Evolutionary conservation across 2,797 vertebrate species (phyloP).

Genomic region (Pantherophis alleghaniensis): DNA sequence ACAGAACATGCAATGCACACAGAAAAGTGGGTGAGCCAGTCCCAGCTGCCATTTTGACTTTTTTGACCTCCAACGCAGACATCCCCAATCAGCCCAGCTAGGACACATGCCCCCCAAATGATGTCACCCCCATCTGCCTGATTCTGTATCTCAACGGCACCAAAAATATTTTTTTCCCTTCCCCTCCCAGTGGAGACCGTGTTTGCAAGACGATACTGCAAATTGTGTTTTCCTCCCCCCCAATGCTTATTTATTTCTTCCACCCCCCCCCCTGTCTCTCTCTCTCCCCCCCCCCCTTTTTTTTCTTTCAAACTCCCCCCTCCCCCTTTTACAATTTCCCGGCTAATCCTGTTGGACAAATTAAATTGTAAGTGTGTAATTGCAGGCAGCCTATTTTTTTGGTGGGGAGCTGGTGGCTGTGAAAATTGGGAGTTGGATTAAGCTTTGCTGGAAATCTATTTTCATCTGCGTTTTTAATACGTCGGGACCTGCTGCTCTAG

Average conservation of each 20-base stretch:
- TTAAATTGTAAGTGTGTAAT: slow-evolving; percentile 62
- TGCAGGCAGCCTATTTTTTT: slow-evolving; percentile 30
- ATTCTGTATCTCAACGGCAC: not conserved
- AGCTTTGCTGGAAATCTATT: slow-evolving; percentile 54
- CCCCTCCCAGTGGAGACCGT: rapidly evolving
- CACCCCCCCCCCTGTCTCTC: rapidly evolving
- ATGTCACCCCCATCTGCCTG: not conserved
- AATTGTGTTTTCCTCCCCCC: too few species aligned
- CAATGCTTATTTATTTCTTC: not conserved
- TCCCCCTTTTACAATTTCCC: slow-evolving; percentile 19
- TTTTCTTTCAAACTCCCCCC: not conserved
- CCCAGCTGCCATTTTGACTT: not conserved
- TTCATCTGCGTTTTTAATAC: slow-evolving; percentile 62
- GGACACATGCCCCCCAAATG: not conserved
- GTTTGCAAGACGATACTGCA: not conserved
- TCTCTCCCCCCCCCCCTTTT: rapidly evolving
- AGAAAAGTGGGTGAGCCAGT: not conserved
- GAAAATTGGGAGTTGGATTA: slow-evolving; percentile 55
- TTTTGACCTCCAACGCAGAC: not conserved
- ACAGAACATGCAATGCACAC: not conserved
- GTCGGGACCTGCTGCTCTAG: slow-evolving; percentile 40
- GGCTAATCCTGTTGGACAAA: slow-evolving; percentile 53
- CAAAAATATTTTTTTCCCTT: not conserved
- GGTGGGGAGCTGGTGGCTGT: slow-evolving; percentile 5
- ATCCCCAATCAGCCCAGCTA: not conserved